Evolutionary conservation across 2,888 invertebrate genomes (phyloP).

Genomic region (Drosophila neutralis): DNA sequence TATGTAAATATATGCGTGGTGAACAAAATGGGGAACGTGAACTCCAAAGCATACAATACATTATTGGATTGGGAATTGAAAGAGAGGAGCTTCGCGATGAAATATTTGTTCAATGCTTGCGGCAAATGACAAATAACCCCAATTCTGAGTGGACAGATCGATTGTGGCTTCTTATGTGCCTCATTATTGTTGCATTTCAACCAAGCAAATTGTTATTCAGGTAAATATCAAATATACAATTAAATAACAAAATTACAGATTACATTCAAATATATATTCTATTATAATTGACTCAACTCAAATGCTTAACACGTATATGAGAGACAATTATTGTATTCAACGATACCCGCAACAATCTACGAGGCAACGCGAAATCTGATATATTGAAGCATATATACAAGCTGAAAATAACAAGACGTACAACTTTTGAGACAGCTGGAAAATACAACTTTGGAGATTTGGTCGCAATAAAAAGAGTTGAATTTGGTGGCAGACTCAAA

Average conservation of each 20-base stretch:
- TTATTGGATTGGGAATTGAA: slow-evolving; percentile 94
- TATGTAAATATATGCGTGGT: slow-evolving; percentile 95
- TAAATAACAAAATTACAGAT: background rate
- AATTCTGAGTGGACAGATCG: slow-evolving; percentile 92
- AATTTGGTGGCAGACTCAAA: no score
- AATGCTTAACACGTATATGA: background rate
- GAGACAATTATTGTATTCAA: no score
- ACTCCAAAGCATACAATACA: slow-evolving; percentile 92
- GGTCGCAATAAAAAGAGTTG: no score
- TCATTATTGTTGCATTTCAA: slow-evolving; percentile 96
- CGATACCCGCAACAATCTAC: no score
- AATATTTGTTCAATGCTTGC: slow-evolving; percentile 94
- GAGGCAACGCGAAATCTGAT: no score
- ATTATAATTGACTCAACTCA: background rate
- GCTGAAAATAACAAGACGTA: no score
- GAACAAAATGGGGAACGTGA: slow-evolving; percentile 94
- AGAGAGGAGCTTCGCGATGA: slow-evolving; percentile 96
- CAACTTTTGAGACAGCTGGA: no score
- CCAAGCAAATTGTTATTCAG: slow-evolving; percentile 86
- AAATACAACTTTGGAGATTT: no score
- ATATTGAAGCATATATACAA: no score
- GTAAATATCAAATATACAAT: slow-evolving; percentile 52
- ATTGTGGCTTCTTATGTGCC: slow-evolving; percentile 94
- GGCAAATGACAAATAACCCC: slow-evolving; percentile 95
- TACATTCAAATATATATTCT: background rate